Evolutionary conservation across 2,888 invertebrate species (phyloP), one percentile per base, ranked within the genome.

Genomic region (Dorcus parallelipipedus): DNA sequence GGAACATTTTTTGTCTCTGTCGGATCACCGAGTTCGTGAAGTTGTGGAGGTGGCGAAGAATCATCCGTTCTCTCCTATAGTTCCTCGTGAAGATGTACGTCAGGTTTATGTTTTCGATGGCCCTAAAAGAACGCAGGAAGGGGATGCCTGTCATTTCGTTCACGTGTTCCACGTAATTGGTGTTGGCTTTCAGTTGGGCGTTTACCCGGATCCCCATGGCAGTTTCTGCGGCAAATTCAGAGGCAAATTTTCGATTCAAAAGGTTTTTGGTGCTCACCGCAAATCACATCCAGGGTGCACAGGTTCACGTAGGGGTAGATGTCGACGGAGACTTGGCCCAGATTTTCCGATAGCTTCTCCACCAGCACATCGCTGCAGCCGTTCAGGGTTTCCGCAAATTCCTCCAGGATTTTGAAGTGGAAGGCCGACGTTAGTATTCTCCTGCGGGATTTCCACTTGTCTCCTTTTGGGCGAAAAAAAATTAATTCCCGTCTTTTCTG

Each of bases 161-260:
- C 38, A 92, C 86, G n/a, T 89, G 86, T 67, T 81, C 79, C 0
- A 91, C 89, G 71, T 92, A 93, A 64, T 85, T 83, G 0, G 88
- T 87, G 62, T 89, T 82, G 6, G 80, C 80, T 69, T 88, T 80
- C 4, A 79, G 78, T 73, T 93, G 92, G 0, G 91, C 90, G 71
- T 89, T 81, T 0, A 91, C 79, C 33, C 83, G 82, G 8, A 86
- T 83, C 0, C 93, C 94, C 93, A 94, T 93, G 7, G 93, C 89
- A 4, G 91, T 87, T 79, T 59, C 59, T 58, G 20, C 6, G 23
- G 14, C 5, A 52, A 56, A 23, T 26, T 26, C 23, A 17, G 5
- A 1, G 26, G 6, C 26, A 33, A 4, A 23, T 14, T 20, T 4
- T n/a, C 42, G 2, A 8, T 14, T n/a, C 20, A 17, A 54, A 4